These are phyloP conservation scores for Digitonthophagus gazella DNA, from an alignment of 2,888 invertebrate species.

Conservation along the genomic window DNA sequence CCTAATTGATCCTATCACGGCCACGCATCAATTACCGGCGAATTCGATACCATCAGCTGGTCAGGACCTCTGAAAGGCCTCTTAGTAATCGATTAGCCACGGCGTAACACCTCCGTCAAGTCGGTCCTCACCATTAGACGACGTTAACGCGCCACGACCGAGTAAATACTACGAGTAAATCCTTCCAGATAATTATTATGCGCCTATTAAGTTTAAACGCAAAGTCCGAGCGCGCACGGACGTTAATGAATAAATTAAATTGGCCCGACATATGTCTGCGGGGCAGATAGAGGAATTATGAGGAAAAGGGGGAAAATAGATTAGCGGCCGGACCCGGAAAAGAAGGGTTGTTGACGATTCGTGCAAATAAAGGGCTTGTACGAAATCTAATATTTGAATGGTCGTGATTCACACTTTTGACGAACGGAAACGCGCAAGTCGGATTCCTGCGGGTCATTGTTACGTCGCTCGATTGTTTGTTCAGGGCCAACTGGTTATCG, in stretches of 20 bases:
- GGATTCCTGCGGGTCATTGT: too few relatives aligned
- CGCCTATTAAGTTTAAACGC: too few relatives aligned
- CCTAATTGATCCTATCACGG: not conserved
- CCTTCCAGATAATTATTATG: too few relatives aligned
- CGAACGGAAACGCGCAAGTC: too few relatives aligned
- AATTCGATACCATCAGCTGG: not conserved
- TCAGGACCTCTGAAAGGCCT: not conserved
- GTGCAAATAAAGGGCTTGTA: not conserved
- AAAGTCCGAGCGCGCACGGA: too few relatives aligned
- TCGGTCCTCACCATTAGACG: not conserved
- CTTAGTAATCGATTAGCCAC: not conserved
- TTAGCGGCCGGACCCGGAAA: not conserved
- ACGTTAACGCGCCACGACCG: not conserved
- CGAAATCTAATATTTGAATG: not conserved
- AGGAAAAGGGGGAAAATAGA: not conserved
- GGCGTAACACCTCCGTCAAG: not conserved
- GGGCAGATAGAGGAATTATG: not conserved
- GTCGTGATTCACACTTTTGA: not conserved
- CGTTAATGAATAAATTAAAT: too few relatives aligned
- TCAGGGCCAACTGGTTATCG: too few relatives aligned
- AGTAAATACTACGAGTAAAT: too few relatives aligned
- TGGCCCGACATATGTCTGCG: too few relatives aligned
- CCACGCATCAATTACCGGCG: not conserved
- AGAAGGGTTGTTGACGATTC: not conserved
- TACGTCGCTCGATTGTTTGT: too few relatives aligned